Evolutionary conservation across 1,140 invertebrate genomes (phyloP).

Genomic region (Pteromalus puparum): DNA sequence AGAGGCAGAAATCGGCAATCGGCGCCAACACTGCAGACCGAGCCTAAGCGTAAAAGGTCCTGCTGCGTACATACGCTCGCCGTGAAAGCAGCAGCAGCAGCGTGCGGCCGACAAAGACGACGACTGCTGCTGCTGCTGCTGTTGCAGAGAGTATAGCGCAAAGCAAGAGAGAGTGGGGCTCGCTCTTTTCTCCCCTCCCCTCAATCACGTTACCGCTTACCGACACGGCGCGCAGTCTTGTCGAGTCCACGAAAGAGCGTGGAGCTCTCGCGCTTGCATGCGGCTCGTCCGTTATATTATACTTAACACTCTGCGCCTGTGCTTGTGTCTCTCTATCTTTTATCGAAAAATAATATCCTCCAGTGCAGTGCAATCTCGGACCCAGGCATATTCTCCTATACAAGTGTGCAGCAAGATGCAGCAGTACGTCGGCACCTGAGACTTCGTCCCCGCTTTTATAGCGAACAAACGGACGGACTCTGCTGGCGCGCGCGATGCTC

Average conservation of each 20-base stretch:
- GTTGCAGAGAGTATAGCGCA: background rate
- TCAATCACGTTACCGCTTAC: slow-evolving; percentile 3
- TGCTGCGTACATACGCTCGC: background rate
- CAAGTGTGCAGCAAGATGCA: background rate
- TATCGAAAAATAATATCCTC: background rate
- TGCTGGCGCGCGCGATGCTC: background rate
- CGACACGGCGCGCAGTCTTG: slow-evolving; percentile 25
- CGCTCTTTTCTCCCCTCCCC: background rate
- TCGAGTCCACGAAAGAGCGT: slow-evolving; percentile 38
- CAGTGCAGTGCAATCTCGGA: background rate
- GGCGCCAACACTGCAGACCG: background rate
- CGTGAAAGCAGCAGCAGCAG: background rate
- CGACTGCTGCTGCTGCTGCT: too few species aligned
- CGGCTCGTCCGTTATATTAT: background rate
- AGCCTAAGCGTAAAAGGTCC: background rate
- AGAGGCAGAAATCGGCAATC: background rate
- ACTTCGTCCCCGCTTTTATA: background rate
- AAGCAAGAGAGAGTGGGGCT: background rate
- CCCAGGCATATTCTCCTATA: too few species aligned
- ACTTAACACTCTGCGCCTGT: background rate
- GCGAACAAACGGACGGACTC: too few species aligned
- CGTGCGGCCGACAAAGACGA: slow-evolving; percentile 11
- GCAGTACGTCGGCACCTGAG: background rate
- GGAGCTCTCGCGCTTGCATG: slow-evolving; percentile 20
- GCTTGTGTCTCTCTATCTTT: background rate